Conservation (phyloP, 2,797 vertebrate genomes). For the Syngnathus rostellatus region DNA sequence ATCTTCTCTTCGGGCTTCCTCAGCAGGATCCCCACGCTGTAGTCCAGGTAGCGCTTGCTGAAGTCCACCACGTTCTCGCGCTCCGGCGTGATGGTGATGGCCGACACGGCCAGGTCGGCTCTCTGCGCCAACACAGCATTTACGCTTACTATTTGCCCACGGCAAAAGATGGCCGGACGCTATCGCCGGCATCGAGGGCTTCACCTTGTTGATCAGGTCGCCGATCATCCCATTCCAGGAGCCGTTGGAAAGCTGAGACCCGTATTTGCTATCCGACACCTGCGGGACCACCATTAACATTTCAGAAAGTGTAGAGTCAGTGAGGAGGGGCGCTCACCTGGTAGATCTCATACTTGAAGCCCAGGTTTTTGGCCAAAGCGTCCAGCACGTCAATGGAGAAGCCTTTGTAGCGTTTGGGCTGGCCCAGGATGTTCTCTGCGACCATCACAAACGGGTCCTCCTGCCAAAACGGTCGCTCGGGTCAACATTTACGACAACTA, state of each 20-base stretch:
- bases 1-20: conserved; percentile 90
- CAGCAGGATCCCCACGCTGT: conserved; percentile 90
- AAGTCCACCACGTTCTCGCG: conserved; percentile 94
- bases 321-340: conserved; percentile 55
- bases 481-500: no score
- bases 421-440: conserved; percentile 94
- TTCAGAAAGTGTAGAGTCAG: neutral
- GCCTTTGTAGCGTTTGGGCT: conserved; percentile 93
- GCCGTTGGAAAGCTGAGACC: conserved; percentile 85
- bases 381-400: conserved; percentile 96
- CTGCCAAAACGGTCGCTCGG: conserved; percentile 46
- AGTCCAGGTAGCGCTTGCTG: conserved; percentile 97
- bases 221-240: conserved; percentile 99
- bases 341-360: conserved; percentile 97
- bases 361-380: conserved; percentile 86
- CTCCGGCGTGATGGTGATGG: conserved; percentile 93
- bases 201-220: conserved; percentile 94
- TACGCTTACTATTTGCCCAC: no score
- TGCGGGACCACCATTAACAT: conserved; percentile 57
- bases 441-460: conserved; percentile 99
- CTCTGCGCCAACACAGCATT: conserved; percentile 57
- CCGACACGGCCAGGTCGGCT: conserved; percentile 89
- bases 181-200: no score
- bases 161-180: neutral
- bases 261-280: conserved; percentile 89